Percentiles rank a stretch among this genome's conserved stretches.
Evolutionary conservation across 2,797 vertebrate species (phyloP).

Genomic region (Sebastes alutus): DNA sequence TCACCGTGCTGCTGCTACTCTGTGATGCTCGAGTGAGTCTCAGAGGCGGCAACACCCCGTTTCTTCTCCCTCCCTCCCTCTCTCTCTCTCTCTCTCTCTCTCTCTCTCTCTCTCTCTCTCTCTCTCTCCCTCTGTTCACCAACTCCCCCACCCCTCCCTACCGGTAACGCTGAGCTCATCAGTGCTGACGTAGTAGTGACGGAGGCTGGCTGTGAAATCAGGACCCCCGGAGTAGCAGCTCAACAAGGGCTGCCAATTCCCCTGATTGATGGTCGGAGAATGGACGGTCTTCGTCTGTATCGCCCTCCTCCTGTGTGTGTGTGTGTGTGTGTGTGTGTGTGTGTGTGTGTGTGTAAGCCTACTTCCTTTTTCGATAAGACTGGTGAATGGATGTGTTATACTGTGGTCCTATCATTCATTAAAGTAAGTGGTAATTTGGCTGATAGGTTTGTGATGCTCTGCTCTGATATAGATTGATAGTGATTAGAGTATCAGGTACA

Average conservation of each 20-base stretch:
- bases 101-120: constrained; percentile 18
- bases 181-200: constrained; percentile 96
- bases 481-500: neutral
- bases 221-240: constrained; percentile 78
- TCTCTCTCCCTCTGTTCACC: constrained; percentile 16
- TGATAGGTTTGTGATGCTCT: neutral
- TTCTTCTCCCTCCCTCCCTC: constrained; percentile 57
- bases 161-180: constrained; percentile 82
- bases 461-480: neutral
- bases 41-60: constrained; percentile 71
- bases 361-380: neutral
- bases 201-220: constrained; percentile 87
- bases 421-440: neutral
- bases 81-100: constrained; percentile 63
- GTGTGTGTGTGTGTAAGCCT: neutral
- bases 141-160: neutral
- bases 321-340: neutral
- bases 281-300: neutral
- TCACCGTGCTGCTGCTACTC: constrained; percentile 56
- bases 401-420: neutral
- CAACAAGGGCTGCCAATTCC: constrained; percentile 78
- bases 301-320: neutral
- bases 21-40: constrained; percentile 69
- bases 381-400: neutral
- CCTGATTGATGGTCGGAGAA: constrained; percentile 70